These are phyloP conservation scores for Cynopterus sphinx DNA, from an alignment of 2,797 vertebrate genomes.

Conservation along the genomic window DNA sequence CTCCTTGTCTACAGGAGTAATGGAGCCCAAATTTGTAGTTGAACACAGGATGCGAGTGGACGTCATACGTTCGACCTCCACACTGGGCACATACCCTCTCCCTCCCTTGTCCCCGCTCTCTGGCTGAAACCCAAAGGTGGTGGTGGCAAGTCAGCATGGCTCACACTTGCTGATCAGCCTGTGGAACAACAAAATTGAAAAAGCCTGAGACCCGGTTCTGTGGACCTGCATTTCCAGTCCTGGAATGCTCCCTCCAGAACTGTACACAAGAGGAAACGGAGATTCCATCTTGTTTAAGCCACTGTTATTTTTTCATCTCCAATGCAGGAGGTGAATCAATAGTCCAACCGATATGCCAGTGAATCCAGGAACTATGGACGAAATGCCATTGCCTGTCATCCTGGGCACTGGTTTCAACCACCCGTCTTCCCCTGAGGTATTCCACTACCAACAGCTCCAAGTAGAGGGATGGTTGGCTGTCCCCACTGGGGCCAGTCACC, in stretches of 20 bases:
- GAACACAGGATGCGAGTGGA: not conserved
- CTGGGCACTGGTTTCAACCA: not conserved
- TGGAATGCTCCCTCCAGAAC: not conserved
- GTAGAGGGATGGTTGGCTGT: not conserved
- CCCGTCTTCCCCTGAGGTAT: not conserved
- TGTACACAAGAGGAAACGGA: not conserved
- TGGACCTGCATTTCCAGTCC: not conserved
- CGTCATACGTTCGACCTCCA: too few relatives aligned
- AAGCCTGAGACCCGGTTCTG: not conserved
- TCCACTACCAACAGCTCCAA: not conserved
- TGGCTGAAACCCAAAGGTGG: not conserved
- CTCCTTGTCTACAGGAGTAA: not conserved
- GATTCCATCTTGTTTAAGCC: not conserved
- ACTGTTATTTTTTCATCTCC: not conserved
- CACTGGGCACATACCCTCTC: fast-evolving
- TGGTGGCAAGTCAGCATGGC: too few relatives aligned
- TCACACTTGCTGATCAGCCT: not conserved
- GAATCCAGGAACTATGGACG: not conserved
- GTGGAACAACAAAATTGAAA: not conserved
- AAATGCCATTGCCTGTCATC: not conserved
- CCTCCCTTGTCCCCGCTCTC: not conserved
- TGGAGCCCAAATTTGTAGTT: not conserved
- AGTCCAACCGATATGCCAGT: not conserved
- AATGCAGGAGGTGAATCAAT: not conserved
- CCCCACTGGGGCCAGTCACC: not conserved